Evolutionary conservation across 1,140 invertebrate genomes (phyloP).

Genomic region (Drosophila bocqueti): DNA sequence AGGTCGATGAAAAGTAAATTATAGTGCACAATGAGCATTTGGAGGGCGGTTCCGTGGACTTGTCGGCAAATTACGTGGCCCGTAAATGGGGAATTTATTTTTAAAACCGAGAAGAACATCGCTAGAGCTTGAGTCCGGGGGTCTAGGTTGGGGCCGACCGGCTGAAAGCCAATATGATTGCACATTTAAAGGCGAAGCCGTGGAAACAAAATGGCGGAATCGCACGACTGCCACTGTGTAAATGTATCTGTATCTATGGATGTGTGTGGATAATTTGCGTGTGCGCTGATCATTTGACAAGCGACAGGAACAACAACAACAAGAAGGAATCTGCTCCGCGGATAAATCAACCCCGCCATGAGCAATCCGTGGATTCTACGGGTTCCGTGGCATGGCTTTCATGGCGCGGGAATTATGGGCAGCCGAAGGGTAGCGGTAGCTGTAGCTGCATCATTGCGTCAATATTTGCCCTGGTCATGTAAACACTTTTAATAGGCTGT

Average conservation of each 20-base stretch:
- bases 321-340: not conserved
- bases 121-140: conserved; percentile 12
- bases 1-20: conserved; percentile 73
- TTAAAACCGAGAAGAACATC: conserved; percentile 41
- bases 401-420: conserved; percentile 11
- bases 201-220: conserved; percentile 70
- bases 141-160: conserved; percentile 8
- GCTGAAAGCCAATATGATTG: conserved; percentile 36
- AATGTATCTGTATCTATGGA: not conserved
- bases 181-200: conserved; percentile 66
- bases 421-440: not conserved
- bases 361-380: conserved; percentile 10
- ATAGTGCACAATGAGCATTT: conserved; percentile 45
- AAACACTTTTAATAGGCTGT: conserved; percentile 81
- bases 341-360: conserved; percentile 41
- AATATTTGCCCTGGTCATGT: conserved; percentile 78
- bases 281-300: conserved; percentile 78
- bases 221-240: conserved; percentile 8
- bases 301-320: conserved; percentile 64
- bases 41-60: conserved; percentile 42
- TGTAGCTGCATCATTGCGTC: conserved; percentile 64
- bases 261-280: conserved; percentile 52
- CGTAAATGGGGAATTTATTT: conserved; percentile 76
- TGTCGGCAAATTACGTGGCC: conserved; percentile 71
- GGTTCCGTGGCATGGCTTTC: not conserved